Base-by-base conservation (phyloP, 35 echinoderm and acorn worm species). In the Ophiothrix spiculata region DNA sequence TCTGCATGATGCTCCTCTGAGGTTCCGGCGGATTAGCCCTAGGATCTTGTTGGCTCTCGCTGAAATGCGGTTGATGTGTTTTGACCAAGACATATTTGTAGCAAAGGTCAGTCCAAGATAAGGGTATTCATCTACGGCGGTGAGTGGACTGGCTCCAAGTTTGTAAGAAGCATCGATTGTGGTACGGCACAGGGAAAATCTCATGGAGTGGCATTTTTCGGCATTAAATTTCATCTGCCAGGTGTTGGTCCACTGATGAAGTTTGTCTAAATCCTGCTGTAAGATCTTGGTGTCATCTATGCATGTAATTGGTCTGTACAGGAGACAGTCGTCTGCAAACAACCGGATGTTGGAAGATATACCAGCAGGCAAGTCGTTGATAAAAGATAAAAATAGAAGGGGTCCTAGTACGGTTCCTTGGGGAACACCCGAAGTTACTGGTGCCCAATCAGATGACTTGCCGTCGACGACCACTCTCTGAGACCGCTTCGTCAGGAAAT, bases 361-460 rank as follows among this genome's bases (percentile, higher is more conserved):
- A 32, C 56, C 75, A 64, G 31, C n/a, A 23, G 79, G 36, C 39
- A 80, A 38, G 38, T 80, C 79, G 36, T 38, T 80, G 32, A 80
- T 80, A 38, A 88, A 89, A 2, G 36, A 37, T 10, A 93, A 56
- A 80, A 93, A 89, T 40, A 93, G 33, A 4, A 89, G 82, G 34
- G 91, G 91, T 4, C 84, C 86, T 23, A 91, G 77, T 6, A 91
- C 89, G 64, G 78, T 95, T 29, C 79, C 93, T 81, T 91, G 84
- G 1, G 93, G 88, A 0, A 91, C 85, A 64, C 93, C 93, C 40
- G 90, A 88, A 1, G 79, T 84, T 8, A 91, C 83, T 1, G 56
- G 28, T 36, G 13, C 36, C 84, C 42, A 86, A 19, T 87, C 81
- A 39, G 92, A 94, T 0, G 56, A 39, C 40, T 35, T 41, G 3